Evolutionary conservation across 1,140 invertebrate species (phyloP), one percentile per base, ranked within the genome.

Genomic region (Drosophila funebris): DNA sequence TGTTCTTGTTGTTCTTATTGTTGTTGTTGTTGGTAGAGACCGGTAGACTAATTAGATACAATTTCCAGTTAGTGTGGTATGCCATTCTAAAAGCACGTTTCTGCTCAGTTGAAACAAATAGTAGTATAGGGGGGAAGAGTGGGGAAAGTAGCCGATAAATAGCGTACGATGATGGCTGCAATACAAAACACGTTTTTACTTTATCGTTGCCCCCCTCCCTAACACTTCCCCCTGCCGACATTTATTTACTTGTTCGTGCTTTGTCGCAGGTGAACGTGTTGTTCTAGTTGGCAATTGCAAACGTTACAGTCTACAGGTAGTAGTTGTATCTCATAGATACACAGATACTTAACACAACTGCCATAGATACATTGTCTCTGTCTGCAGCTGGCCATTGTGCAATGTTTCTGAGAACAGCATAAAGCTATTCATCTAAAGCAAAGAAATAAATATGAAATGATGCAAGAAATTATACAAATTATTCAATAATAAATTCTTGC

Each of bases 11-110:
- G 24, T 57, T 46, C 36, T 18, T 39, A 22, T 46, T 52, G 27
- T 44, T 64, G 24, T 57, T 46, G 41, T 18, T 39, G 27, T 46
- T 60, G 67, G 66, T 50, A 57, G 53, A 44, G 73, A 81, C 78
- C 69, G 56, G 83, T 78, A 87, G 83, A 87, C 82, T 87, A 87
- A 87, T 87, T 87, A 87, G 83, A 87, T 88, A 88, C 82, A 87
- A 87, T 87, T 73, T 87, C 82, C 75, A 87, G 83, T 88, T 78
- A 78, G 58, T 62, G 41, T 78, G 82, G 82, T 75, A 85, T 87
- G 78, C 75, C 82, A 73, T 77, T 82, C 74, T 62, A 70, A 72
- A 76, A 82, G 82, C 82, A 87, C 82, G 82, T 87, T 88, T 76
- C 63, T 66, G 54, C 76, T 36, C 57, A 60, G 56, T 57, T 46